Base-by-base conservation (phyloP, 2,113 vertebrate genomes). In the Triplophysa dalaica region DNA sequence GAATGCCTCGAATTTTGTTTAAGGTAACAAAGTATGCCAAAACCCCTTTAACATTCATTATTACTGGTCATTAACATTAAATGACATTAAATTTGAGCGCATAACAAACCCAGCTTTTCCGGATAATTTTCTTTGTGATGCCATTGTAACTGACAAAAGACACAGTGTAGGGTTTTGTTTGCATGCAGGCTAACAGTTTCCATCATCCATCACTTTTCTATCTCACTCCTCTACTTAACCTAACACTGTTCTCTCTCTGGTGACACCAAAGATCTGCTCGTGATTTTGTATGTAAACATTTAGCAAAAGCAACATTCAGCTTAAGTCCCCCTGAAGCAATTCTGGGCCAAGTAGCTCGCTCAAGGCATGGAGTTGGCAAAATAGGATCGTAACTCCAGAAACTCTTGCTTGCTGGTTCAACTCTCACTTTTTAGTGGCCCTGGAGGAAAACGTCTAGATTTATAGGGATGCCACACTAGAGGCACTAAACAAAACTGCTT, bases 181-280 rank as follows among this genome's bases (percentile, higher is more conserved):
- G 21, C 16, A 75, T 22, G 10, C 38, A 45, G 79, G 43, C 54
- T 68, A 56, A 45, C 62, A 61, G 69, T 29, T 64, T 29, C 65
- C 80, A 78, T 84, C 75, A 81, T 84, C 75, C 63, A 78, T 84
- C 75, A 83, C 61, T 73, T 67, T 70, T n/a, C n/a, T n/a, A n/a
- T 33, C 29, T 33, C 29, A 33, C 50, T 81, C 65, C 69, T 79
- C 70, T 81, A 60, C 58, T 81, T 54, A 22, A 64, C 61, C 22
- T 22, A 75, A 75, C 74, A 64, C 80, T 9, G 52, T 74, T 41
- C 63, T 67, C 69, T 45, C 65, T 70, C 19, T 8, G 48, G 33
- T 33, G 7, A 56, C 63, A 61, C 67, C 38, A 67, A 72, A 73
- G 50, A 60, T 52, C 73, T 68, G 33, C n/a, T 70, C 68, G 60